Conservation (phyloP, 2,113 vertebrate genomes). For the Pelvicachromis taeniatus region DNA sequence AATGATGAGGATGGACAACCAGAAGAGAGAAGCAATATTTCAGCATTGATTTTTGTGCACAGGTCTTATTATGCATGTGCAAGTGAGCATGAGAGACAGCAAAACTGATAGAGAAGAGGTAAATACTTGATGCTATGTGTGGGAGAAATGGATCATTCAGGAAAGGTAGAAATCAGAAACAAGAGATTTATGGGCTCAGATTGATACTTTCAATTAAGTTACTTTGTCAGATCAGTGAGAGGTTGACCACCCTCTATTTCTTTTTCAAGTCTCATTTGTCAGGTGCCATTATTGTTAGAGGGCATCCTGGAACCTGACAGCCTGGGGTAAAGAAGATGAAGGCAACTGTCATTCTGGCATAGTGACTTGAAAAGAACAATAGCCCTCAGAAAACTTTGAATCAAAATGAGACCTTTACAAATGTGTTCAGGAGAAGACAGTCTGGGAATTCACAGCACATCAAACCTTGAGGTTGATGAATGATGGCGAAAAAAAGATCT, state of each 20-base stretch:
- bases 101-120: slow-evolving; percentile 15
- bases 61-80: slow-evolving; percentile 28
- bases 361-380: background rate
- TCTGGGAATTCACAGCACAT: background rate
- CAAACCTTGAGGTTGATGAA: background rate
- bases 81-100: slow-evolving; percentile 23
- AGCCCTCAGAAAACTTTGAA: background rate
- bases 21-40: slow-evolving; percentile 19
- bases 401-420: background rate
- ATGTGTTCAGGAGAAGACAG: background rate
- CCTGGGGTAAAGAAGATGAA: slow-evolving; percentile 15
- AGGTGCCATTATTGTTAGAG: slow-evolving; percentile 54
- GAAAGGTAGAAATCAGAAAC: slow-evolving; percentile 29
- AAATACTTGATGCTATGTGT: slow-evolving; percentile 9
- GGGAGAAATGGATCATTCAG: slow-evolving; percentile 27
- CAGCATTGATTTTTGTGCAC: slow-evolving; percentile 10
- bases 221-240: slow-evolving; percentile 55
- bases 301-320: slow-evolving; percentile 31
- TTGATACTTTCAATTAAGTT: slow-evolving; percentile 73
- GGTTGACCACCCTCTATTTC: slow-evolving; percentile 60
- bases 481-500: background rate
- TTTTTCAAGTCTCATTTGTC: slow-evolving; percentile 65
- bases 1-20: slow-evolving; percentile 24
- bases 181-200: slow-evolving; percentile 40
- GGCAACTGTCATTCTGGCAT: slow-evolving; percentile 15